phyloP scores from a whole-genome alignment of 1,140 invertebrate species.

The Brachystomella parvula region DNA sequence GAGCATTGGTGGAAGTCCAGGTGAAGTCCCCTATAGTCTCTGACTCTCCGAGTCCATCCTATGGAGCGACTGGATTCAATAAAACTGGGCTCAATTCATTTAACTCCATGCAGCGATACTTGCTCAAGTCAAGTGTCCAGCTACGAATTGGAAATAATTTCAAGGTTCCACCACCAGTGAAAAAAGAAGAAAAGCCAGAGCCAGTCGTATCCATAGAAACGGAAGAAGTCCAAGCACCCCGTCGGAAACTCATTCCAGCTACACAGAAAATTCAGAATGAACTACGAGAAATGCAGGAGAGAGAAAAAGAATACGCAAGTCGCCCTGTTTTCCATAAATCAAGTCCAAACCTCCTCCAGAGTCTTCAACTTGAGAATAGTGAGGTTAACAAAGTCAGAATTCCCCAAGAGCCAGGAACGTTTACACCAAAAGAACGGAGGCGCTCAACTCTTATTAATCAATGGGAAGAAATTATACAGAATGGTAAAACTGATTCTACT shows the following conservation, averaged over 20 bases:
- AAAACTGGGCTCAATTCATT: slow-evolving; percentile 2
- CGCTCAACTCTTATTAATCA: neutral
- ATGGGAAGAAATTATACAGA: neutral
- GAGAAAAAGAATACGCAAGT: slow-evolving; percentile 21
- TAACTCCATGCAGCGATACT: slow-evolving; percentile 20
- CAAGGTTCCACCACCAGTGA: neutral
- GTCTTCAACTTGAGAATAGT: neutral
- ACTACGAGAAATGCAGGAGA: slow-evolving; percentile 17
- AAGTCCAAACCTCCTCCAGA: neutral
- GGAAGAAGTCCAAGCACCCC: slow-evolving; percentile 13
- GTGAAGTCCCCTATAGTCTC: too few relatives aligned
- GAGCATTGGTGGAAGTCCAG: too few relatives aligned
- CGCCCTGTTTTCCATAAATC: neutral
- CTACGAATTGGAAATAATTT: slow-evolving; percentile 12
- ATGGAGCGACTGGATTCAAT: too few relatives aligned
- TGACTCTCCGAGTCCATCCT: too few relatives aligned
- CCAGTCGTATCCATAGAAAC: slow-evolving; percentile 1
- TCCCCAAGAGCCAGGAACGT: neutral
- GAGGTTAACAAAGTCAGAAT: neutral
- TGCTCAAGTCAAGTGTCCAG: slow-evolving; percentile 17
- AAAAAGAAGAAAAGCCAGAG: neutral
- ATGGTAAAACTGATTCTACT: too few relatives aligned
- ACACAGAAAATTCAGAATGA: slow-evolving; percentile 21
- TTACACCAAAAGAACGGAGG: neutral
- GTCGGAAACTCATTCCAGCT: slow-evolving; percentile 18